Conservation (phyloP, 2,888 invertebrate species). For the Alloscopus bannaensis region DNA sequence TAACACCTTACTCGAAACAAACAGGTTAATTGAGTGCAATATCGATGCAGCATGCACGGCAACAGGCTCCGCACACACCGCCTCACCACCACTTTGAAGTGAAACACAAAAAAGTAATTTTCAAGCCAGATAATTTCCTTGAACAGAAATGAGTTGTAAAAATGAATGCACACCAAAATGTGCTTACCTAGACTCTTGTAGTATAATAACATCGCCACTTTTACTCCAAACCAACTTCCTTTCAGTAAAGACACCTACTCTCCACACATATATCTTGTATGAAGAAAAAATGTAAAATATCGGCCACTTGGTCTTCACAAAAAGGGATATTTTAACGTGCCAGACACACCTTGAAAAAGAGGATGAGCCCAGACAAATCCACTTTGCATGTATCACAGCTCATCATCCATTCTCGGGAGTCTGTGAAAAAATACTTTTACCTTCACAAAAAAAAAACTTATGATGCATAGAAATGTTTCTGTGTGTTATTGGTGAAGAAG, state of each 20-base stretch:
- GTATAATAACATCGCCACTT: neutral
- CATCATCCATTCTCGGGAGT: conserved; percentile 15
- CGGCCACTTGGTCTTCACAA: conserved; percentile 35
- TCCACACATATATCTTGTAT: no score
- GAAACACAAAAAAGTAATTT: neutral
- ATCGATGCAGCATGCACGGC: conserved; percentile 13
- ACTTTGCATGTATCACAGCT: neutral
- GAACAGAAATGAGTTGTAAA: conserved; percentile 3
- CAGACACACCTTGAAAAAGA: conserved; percentile 48
- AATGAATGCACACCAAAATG: neutral
- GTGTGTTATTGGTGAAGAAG: conserved; percentile 25
- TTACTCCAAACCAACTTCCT: neutral
- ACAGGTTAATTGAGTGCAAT: conserved; percentile 18
- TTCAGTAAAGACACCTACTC: neutral
- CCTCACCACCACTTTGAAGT: no score
- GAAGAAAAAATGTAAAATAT: conserved; percentile 16
- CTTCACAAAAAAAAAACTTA: neutral
- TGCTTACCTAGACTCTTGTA: neutral
- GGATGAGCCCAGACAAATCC: conserved; percentile 20
- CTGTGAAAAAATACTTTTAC: neutral
- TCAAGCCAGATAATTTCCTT: neutral
- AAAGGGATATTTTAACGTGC: conserved; percentile 8
- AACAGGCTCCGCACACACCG: no score
- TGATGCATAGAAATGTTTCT: conserved; percentile 9
- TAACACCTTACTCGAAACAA: neutral